Percentiles rank a stretch among this genome's conserved stretches.
phyloP scores from a whole-genome alignment of 2,888 invertebrate genomes.

The Xestoiulus laeticollis region DNA sequence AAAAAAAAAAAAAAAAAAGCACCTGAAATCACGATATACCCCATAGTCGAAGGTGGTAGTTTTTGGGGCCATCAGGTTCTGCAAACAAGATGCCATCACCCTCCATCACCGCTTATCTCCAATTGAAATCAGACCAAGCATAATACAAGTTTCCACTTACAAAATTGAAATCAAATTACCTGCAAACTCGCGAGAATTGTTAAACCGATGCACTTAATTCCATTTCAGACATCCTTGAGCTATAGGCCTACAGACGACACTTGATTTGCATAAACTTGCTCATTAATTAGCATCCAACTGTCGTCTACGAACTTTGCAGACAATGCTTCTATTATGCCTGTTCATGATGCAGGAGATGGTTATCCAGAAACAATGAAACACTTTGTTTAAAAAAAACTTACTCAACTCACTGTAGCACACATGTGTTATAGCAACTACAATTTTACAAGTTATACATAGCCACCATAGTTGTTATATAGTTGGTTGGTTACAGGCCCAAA shows the following conservation, averaged over 20 bases:
- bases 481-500: too few relatives aligned
- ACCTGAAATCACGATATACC: constrained; percentile 5
- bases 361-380: not conserved
- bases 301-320: not conserved
- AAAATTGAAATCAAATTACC: not conserved
- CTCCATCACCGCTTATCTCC: not conserved
- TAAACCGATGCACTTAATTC: not conserved
- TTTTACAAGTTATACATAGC: too few relatives aligned
- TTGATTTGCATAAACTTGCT: constrained; percentile 29
- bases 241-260: constrained; percentile 14
- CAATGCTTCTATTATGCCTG: not conserved
- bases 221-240: constrained; percentile 21
- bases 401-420: too few relatives aligned
- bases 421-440: too few relatives aligned
- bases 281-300: not conserved
- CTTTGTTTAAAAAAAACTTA: too few relatives aligned
- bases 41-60: not conserved
- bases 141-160: not conserved
- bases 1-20: not conserved
- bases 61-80: not conserved
- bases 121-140: not conserved
- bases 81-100: constrained; percentile 29
- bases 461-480: too few relatives aligned
- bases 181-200: not conserved
- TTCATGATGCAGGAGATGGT: not conserved